Percentiles rank a stretch among this genome's conserved stretches.
Conservation (phyloP, 2,888 invertebrate genomes). For the Ommatoiulus sabulosus region DNA sequence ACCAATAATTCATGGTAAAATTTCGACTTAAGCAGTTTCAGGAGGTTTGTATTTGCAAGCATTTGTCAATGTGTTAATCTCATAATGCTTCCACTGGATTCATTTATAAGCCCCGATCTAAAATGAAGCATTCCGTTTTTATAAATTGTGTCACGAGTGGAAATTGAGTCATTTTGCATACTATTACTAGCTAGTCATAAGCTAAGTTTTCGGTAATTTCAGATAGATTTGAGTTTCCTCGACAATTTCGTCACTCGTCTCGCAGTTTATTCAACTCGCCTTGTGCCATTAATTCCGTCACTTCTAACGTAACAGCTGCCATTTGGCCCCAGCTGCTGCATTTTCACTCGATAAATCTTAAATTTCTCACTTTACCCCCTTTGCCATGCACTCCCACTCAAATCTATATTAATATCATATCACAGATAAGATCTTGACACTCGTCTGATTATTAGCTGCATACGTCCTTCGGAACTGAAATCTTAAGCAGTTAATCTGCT, state of each 20-base stretch:
- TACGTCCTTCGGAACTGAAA: too few species aligned
- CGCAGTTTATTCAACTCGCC: neutral
- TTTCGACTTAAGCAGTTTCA: too few species aligned
- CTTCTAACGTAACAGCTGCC: neutral
- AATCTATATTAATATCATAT: neutral
- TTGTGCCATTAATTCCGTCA: neutral
- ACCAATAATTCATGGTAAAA: too few species aligned
- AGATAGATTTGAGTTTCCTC: neutral
- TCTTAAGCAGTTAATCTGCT: too few species aligned
- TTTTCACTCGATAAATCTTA: conserved; percentile 19
- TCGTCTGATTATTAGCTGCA: neutral
- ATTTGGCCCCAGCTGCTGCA: neutral
- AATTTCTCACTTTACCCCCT: neutral
- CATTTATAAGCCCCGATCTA: too few species aligned
- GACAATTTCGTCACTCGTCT: neutral
- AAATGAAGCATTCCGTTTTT: neutral
- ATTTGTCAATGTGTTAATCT: too few species aligned
- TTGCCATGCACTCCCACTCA: neutral
- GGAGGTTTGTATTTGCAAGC: too few species aligned
- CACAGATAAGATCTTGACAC: too few species aligned
- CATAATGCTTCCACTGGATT: too few species aligned
- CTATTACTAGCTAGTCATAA: neutral
- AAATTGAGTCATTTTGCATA: neutral
- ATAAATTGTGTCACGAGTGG: neutral
- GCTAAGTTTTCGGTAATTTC: neutral